Evolutionary conservation across 2,797 vertebrate species (phyloP).

Genomic region (Semaprochilodus insignis): DNA sequence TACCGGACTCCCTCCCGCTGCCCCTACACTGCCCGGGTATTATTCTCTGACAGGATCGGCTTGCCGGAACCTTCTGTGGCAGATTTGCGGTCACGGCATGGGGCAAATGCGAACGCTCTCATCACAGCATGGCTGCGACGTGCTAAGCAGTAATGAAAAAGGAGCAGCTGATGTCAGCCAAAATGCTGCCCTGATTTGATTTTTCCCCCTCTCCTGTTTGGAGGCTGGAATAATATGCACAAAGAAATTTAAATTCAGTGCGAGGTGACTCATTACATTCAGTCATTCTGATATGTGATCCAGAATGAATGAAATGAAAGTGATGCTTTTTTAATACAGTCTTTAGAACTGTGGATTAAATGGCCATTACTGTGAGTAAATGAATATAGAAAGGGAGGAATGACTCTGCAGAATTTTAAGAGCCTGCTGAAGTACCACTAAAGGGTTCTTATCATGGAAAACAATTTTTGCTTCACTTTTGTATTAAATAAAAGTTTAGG

Average conservation of each 20-base stretch:
- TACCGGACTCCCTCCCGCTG: conserved; percentile 21
- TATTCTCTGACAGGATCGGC: conserved; percentile 47
- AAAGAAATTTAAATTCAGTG: conserved; percentile 2
- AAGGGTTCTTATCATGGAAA: not conserved
- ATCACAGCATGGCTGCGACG: conserved; percentile 38
- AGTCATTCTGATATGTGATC: not conserved
- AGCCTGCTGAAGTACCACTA: not conserved
- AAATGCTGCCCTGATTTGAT: conserved; percentile 32
- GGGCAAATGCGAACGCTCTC: conserved; percentile 43
- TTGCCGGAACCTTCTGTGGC: conserved; percentile 40
- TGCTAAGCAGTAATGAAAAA: conserved; percentile 47
- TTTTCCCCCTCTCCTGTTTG: conserved; percentile 9
- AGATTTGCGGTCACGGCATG: conserved; percentile 54
- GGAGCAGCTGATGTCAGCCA: conserved; percentile 45
- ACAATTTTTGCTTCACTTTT: not conserved
- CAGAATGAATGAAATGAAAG: conserved; percentile 1
- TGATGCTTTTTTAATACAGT: not conserved
- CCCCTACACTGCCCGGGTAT: conserved; percentile 18
- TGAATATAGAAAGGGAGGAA: not conserved
- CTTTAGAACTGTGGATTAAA: not conserved
- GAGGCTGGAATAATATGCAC: conserved; percentile 1
- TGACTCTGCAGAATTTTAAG: not conserved
- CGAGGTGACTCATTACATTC: not conserved
- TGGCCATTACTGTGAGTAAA: not conserved
- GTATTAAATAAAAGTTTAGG: not conserved